A percentile compares a stretch with the other conserved stretches of the same genome.
Conservation (phyloP, 2,797 vertebrate genomes). For the Epinephelus coioides region DNA sequence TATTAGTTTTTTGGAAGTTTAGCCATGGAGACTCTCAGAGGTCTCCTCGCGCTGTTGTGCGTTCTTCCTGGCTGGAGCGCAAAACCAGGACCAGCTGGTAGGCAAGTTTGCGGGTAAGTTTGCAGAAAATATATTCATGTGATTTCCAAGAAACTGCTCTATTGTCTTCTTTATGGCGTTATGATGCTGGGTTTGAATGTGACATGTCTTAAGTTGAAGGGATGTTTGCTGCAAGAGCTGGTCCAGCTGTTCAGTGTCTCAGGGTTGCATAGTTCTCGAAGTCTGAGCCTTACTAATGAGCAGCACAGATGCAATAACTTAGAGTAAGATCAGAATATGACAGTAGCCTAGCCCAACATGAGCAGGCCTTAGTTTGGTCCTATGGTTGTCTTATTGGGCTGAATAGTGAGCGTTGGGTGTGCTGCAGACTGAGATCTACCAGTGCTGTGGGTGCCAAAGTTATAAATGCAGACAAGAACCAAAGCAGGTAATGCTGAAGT, state of each 20-base stretch:
- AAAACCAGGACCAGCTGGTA: conserved; percentile 24
- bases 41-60: conserved; percentile 79
- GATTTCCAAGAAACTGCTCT: not conserved
- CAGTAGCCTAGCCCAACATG: not conserved
- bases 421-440: not conserved
- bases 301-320: not conserved
- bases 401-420: not conserved
- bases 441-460: not conserved
- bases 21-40: conserved; percentile 73
- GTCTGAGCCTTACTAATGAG: not conserved
- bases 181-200: conserved; percentile 10
- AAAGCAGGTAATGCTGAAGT: conserved; percentile 5
- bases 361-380: conserved; percentile 25
- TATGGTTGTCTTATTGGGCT: not conserved
- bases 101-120: conserved; percentile 73
- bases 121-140: not conserved
- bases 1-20: conserved; percentile 23
- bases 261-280: not conserved
- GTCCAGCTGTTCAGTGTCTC: conserved; percentile 45
- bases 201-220: not conserved
- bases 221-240: conserved; percentile 9
- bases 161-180: accelerated
- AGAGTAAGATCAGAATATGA: not conserved
- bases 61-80: conserved; percentile 64
- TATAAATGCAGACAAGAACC: not conserved